These are phyloP conservation scores for Sinocyclocheilus grahami DNA, from an alignment of 2,113 vertebrate genomes.

Conservation along the genomic window DNA sequence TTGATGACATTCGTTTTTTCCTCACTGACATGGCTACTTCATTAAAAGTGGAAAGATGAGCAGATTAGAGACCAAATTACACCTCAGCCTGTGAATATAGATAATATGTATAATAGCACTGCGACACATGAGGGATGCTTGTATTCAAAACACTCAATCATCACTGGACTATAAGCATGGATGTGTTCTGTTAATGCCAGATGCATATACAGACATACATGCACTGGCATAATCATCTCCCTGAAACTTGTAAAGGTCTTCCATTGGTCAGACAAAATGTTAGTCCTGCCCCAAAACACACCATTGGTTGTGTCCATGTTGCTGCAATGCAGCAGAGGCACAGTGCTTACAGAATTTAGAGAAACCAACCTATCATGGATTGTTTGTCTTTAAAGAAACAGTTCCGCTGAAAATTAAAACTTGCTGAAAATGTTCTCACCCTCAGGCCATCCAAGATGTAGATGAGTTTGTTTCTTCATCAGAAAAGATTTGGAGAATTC, in stretches of 20 bases:
- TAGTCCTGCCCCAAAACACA: not conserved
- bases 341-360: not conserved
- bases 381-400: not conserved
- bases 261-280: not conserved
- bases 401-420: no score
- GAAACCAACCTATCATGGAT: not conserved
- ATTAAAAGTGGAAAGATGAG: conserved; percentile 76
- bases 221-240: not conserved
- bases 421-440: no score
- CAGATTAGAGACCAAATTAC: conserved; percentile 67
- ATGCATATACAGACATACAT: not conserved
- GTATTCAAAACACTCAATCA: conserved; percentile 18
- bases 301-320: not conserved
- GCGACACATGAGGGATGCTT: conserved; percentile 48
- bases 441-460: no score
- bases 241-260: not conserved
- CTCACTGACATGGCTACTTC: conserved; percentile 72
- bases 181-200: not conserved
- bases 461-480: no score
- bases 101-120: conserved; percentile 31
- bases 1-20: conserved; percentile 69
- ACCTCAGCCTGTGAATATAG: conserved; percentile 64
- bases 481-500: no score
- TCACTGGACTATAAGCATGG: not conserved
- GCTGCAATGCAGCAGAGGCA: not conserved